Base-by-base conservation (phyloP, 1,140 invertebrate genomes). In the Bombus pyrosoma region DNA sequence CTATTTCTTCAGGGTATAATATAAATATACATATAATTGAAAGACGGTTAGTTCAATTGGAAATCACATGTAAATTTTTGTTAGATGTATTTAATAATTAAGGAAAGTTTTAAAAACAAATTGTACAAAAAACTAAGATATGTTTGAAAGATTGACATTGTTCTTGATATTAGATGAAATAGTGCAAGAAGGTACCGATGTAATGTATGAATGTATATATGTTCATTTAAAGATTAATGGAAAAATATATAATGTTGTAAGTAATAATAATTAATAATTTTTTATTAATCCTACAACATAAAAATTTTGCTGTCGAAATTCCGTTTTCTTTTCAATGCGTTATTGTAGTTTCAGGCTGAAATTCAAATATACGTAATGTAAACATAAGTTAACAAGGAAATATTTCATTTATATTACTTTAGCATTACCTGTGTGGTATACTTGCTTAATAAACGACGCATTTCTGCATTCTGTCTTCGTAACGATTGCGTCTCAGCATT, bases 381-480 rank as follows among this genome's bases (percentile, higher is more conserved):
- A 71, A 22, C 25, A 10, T 34, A 69, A 57, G 4, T 71, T 4
- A 41, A 43, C 64, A 73, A n/a, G 32, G 39, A 62, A 10, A 37
- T 72, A 64, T 79, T 43, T 69, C 34, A 57, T 43, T 81, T 32
- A 37, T 22, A 4, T 62, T 62, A 62, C 5, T 69, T 18, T 69
- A n/a, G 39, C 9, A 39, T 83, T 84, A 93, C 92, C 86, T 91
- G 85, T 25, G 71, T 25, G 22, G 84, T 89, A 53, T 95, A 92
- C 43, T 85, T 91, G 84, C 92, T 91, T 37, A 96, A 90, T 34
- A 96, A 92, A 86, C 95, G 94, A 74, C 94, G 93, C 41, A 96
- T 89, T 88, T 96, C 96, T 8, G 91, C 83, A 91, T 96, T 96
- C 91, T 96, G 96, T 83, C 91, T 93, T n/a, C 94, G 94, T 32